Base-by-base conservation (phyloP, 2,797 vertebrate genomes). In the Xenentodon cancila region DNA sequence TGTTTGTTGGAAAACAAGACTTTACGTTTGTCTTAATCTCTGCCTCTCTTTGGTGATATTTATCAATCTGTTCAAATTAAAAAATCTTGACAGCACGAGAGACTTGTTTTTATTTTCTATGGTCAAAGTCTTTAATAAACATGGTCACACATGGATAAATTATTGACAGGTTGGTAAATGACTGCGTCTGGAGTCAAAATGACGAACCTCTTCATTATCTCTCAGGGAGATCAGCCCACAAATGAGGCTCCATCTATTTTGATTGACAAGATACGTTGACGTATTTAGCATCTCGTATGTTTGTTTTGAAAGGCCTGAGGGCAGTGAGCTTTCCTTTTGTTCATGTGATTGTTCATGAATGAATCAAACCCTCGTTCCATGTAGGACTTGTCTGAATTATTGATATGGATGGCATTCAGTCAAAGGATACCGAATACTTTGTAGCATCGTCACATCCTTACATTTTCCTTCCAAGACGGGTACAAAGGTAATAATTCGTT, bases 341-440 rank as follows among this genome's bases (percentile, higher is more conserved):
- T 59, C 27, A 59, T 22, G 32, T 0, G 17, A 83, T 84, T 86
- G 80, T 81, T 66, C 59, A 57, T 56, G 64, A 75, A 72, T 75
- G 75, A 70, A 84, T 72, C 34, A 63, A 68, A 42, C 50, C 58
- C 64, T 25, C 16, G 71, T 70, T 81, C 64, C 20, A 71, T 81
- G 78, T 79, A 72, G 77, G 60, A 73, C 75, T 59, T 16, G 45
- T 63, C 44, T 91, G 64, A 90, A 90, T 90, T 78, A 91, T 91
- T 91, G 25, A 91, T 83, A 53, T 21, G 46, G 44, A 59, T 32
- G 40, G 46, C 71, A 71, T 87, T 90, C 84, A 85, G 77, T 73
- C 19, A 73, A 59, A 58, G 69, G 84, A 87, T 75, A 88, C 73
- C 74, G 65, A 83, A 89, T 70, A 88, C 84, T 53, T 55, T 19